These are phyloP conservation scores for Amphiura filiformis DNA, from an alignment of 35 echinoderm and acorn worm species.

Conservation along the genomic window DNA sequence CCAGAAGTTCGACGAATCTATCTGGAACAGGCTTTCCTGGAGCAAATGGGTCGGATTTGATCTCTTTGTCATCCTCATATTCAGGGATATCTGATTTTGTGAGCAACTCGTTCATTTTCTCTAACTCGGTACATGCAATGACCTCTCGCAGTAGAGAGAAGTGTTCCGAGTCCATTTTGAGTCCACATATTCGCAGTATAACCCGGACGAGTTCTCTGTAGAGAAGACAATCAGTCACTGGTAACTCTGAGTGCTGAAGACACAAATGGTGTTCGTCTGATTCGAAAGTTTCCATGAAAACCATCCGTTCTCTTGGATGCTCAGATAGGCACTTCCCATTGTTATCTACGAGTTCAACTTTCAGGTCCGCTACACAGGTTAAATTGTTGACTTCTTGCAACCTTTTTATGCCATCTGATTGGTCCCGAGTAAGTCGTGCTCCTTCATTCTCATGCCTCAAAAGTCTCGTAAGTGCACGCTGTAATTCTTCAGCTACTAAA, in stretches of 20 bases:
- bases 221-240: background rate
- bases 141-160: background rate
- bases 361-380: background rate
- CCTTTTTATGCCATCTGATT: background rate
- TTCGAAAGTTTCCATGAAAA: background rate
- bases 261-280: background rate
- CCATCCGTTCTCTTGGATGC: background rate
- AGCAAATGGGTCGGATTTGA: background rate
- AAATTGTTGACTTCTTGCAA: background rate
- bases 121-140: background rate
- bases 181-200: background rate
- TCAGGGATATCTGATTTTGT: background rate
- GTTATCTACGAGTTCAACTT: background rate
- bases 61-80: background rate
- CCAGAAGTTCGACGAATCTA: conserved; percentile 9
- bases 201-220: background rate
- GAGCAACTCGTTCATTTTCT: background rate
- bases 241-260: conserved; percentile 4
- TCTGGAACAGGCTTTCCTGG: conserved; percentile 19
- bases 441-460: background rate
- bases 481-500: background rate
- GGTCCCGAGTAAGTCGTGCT: background rate
- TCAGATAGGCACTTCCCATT: conserved; percentile 1
- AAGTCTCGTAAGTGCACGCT: background rate
- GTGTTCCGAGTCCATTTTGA: background rate